Base-by-base conservation (phyloP, 2,888 invertebrate species). In the Polydrusus tereticollis region DNA sequence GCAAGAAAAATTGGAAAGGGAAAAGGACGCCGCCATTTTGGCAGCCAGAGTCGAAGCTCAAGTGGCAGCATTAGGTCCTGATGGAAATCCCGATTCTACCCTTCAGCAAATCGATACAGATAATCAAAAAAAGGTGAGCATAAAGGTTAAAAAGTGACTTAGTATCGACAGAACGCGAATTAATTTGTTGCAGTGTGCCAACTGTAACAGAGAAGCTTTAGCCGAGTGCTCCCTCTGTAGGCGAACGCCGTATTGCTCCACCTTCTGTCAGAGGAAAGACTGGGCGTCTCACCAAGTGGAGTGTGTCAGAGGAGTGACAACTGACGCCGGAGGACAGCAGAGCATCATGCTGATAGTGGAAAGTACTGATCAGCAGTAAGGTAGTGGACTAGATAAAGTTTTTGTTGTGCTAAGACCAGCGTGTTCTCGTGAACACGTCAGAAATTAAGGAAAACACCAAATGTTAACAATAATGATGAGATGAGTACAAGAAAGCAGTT, bases 201-300 rank as follows among this genome's bases (percentile, higher is more conserved):
- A 96, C 84, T 96, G 96, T 83, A 94, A 95, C 84, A 89, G 95
- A 72, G 95, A 94, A 83, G 95, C 95, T 8, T 89, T 93, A 59
- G 94, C 94, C 0, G 95, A 95, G 83, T 96, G 96, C 83, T 95
- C 95, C 0, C 86, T 95, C 43, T 96, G 96, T 81, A 89, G 95
- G 60, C 89, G 93, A 73, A 95, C 95, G 12, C 94, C 94, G 8
- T 96, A 96, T 85, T 96, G 96, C 84, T 95, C 95, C 6, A 94
- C 93, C 2, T 95, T 94, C 86, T 96, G 96, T 85, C 95, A 96
- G 86, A 90, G 94, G 76, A 95, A 95, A 85, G 95, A 96, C 86
- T 96, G 95, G 95, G 91, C 90, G 14, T 90, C 92, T 41, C 95
- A 93, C 85, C 95, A 95, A 85, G 93, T 94, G 73, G 94, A 95